Evolutionary conservation across 2,113 vertebrate species (phyloP).

Genomic region (Maccullochella peelii): DNA sequence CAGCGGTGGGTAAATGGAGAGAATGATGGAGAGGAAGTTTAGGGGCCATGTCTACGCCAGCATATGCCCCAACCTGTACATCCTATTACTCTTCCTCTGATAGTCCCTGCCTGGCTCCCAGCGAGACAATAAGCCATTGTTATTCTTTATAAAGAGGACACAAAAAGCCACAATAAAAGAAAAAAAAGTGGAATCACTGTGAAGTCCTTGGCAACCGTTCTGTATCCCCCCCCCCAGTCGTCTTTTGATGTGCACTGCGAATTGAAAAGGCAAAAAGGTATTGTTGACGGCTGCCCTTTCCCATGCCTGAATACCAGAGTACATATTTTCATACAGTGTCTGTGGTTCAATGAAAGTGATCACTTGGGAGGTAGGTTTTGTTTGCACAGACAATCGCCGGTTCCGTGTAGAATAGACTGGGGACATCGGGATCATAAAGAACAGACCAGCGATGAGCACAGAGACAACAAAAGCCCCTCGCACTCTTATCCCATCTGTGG

Average conservation of each 20-base stretch:
- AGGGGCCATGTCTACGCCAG: conserved; percentile 62
- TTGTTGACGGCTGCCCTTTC: conserved; percentile 74
- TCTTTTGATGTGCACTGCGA: conserved; percentile 52
- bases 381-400: conserved; percentile 71
- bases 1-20: conserved; percentile 69
- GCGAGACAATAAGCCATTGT: conserved; percentile 70
- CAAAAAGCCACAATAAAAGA: conserved; percentile 67
- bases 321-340: conserved; percentile 74
- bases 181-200: conserved; percentile 36
- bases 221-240: conserved; percentile 24
- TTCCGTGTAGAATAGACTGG: conserved; percentile 60
- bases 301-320: conserved; percentile 54
- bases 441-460: conserved; percentile 50
- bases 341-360: conserved; percentile 69
- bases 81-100: conserved; percentile 68
- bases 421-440: conserved; percentile 69
- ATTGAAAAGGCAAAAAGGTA: conserved; percentile 63
- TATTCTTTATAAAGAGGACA: conserved; percentile 66
- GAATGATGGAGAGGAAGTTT: conserved; percentile 72
- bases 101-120: conserved; percentile 46
- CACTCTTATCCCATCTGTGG: conserved; percentile 65
- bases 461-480: conserved; percentile 67
- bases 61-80: conserved; percentile 74
- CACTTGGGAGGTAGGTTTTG: conserved; percentile 73
- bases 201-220: conserved; percentile 69